These are phyloP conservation scores for Taphrorychus bicolor DNA, from an alignment of 2,888 invertebrate genomes.

Conservation along the genomic window DNA sequence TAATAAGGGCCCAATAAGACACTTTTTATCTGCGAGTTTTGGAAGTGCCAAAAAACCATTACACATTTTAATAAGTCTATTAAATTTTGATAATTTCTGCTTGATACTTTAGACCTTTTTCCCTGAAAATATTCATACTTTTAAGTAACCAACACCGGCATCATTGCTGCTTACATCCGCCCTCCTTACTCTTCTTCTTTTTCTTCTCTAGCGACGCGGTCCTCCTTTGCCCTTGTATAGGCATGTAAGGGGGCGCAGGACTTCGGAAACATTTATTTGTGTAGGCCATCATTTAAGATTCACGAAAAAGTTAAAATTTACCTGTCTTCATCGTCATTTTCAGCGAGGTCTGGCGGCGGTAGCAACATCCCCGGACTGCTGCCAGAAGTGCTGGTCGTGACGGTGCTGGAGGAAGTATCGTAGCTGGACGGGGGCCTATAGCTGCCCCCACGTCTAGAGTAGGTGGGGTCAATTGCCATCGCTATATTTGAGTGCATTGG, in stretches of 20 bases:
- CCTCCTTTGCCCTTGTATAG: conserved; percentile 76
- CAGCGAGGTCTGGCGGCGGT: conserved; percentile 52
- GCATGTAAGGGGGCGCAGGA: conserved; percentile 76
- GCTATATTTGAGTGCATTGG: conserved; percentile 65
- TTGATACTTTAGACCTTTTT: neutral
- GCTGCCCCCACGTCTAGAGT: conserved; percentile 54
- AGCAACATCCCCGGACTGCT: conserved; percentile 54
- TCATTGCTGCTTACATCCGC: conserved; percentile 57
- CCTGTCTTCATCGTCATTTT: conserved; percentile 63
- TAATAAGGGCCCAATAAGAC: too few species aligned
- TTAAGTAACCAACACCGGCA: neutral
- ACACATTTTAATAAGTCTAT: too few species aligned
- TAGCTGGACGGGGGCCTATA: conserved; percentile 54
- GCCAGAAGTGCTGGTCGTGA: conserved; percentile 55
- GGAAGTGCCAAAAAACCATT: too few species aligned
- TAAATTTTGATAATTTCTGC: neutral
- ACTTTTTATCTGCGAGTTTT: too few species aligned
- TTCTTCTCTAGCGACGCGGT: conserved; percentile 70
- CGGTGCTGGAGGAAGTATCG: conserved; percentile 55
- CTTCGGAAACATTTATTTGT: conserved; percentile 49
- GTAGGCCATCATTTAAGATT: too few species aligned
- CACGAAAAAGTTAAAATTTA: neutral
- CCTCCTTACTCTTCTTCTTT: conserved; percentile 58
- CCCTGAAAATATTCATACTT: neutral
- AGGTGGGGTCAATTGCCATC: conserved; percentile 73